Evolutionary conservation across 1,140 invertebrate genomes (phyloP).

Genomic region (Brachionus koreanus): DNA sequence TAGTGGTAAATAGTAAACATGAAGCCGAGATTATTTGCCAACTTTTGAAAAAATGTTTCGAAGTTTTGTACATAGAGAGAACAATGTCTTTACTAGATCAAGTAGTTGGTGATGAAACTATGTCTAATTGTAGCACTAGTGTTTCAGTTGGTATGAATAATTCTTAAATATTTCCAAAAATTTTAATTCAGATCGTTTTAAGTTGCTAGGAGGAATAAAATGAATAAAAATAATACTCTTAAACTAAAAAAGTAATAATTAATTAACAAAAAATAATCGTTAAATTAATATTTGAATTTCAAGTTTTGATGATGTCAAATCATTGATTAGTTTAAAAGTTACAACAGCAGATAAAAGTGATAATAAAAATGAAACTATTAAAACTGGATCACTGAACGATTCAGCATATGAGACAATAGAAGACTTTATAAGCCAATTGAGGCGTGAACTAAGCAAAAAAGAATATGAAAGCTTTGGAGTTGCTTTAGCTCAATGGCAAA

Average conservation of each 20-base stretch:
- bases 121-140: conserved; percentile 26
- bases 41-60: conserved; percentile 25
- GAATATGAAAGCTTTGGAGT: neutral
- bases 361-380: neutral
- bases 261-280: neutral
- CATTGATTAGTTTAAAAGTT: neutral
- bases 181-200: neutral
- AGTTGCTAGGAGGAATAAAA: conserved; percentile 1
- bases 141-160: conserved; percentile 20
- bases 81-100: conserved; percentile 24
- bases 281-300: neutral
- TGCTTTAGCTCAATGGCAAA: conserved; percentile 23
- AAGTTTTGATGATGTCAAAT: conserved; percentile 30
- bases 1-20: neutral
- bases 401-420: conserved; percentile 19
- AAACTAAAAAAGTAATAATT: conserved; percentile 2
- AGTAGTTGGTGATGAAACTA: conserved; percentile 21
- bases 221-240: neutral
- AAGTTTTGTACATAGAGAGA: conserved; percentile 23
- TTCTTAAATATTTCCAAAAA: neutral
- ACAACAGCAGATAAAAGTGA: neutral
- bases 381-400: conserved; percentile 2
- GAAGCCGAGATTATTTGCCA: conserved; percentile 30
- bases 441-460: neutral
- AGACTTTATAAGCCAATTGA: neutral